These are phyloP conservation scores for Drosophila cyrtoloma DNA, from an alignment of 2,888 invertebrate species.

Conservation along the genomic window DNA sequence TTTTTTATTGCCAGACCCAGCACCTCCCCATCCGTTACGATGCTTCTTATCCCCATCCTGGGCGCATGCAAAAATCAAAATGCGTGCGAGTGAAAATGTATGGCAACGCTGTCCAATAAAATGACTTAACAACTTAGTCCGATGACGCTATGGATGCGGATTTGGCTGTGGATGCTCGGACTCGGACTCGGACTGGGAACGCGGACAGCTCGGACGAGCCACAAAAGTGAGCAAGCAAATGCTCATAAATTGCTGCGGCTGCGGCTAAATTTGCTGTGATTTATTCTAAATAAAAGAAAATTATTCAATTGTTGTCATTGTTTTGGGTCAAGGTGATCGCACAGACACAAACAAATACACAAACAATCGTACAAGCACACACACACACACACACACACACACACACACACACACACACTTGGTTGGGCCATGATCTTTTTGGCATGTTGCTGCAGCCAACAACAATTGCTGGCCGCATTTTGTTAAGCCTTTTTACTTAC, in stretches of 20 bases:
- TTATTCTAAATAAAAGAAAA: constrained; percentile 81
- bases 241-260: constrained; percentile 72
- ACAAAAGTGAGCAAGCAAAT: constrained; percentile 64
- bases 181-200: background rate
- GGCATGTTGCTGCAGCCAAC: constrained; percentile 82
- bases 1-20: background rate
- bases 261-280: constrained; percentile 73
- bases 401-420: constrained; percentile 3
- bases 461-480: constrained; percentile 64
- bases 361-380: constrained; percentile 9
- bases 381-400: constrained; percentile 19
- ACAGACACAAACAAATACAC: constrained; percentile 24
- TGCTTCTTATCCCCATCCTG: constrained; percentile 22
- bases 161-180: constrained; percentile 16
- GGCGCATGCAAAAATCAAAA: constrained; percentile 44
- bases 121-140: constrained; percentile 75
- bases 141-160: constrained; percentile 19
- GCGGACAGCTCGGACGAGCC: constrained; percentile 7
- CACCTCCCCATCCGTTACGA: background rate
- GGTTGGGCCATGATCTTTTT: constrained; percentile 58
- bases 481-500: constrained; percentile 89
- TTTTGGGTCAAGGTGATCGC: constrained; percentile 84
- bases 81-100: constrained; percentile 66
- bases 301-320: constrained; percentile 82
- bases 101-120: constrained; percentile 78